Evolutionary conservation across 2,888 invertebrate genomes (phyloP), one percentile per base, ranked within the genome.

Genomic region (Pollenia griseotomentosa): DNA sequence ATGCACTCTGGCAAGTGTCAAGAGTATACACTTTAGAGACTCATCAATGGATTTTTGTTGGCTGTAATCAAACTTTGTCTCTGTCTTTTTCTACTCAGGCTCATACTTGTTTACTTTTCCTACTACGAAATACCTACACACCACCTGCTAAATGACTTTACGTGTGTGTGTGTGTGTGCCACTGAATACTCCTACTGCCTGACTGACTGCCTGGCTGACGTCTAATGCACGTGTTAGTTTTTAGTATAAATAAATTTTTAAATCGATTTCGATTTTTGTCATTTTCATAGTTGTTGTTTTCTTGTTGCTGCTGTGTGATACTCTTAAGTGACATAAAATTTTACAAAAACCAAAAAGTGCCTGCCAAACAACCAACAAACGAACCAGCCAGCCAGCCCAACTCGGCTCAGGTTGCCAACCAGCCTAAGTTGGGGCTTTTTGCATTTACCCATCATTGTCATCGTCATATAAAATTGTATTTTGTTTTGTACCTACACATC

Each of bases 1-100:
- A 87, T 87, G 84, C 84, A 87, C 87, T 87, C 78, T 87, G 87
- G 87, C 87, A 87, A 87, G 81, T 84, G 84, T 87, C 87, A 87
- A 70, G 87, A 84, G 87, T 87, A 87, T 87, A 78, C 87, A 87
- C 87, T 81, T 87, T 81, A 78, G 87, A 87, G 87, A 87, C 87
- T 81, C 81, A 87, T 87, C 87, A 84, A 87, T 87, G 84, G 74
- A 82, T 81, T 83, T 86, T 85, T 85, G 85, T 85, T 85, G 85
- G 85, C 78, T 84, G 87, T 84, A 87, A 84, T 87, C 87, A 82
- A 81, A 87, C 84, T 87, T 87, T 84, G 81, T 84, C 81, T 84
- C 87, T 84, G 61, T 63, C 75, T 77, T 77, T 55, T 46, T 51
- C 63, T 53, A 57, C 68, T 66, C 59, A 33, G 40, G 59, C 73